Conservation (phyloP, 2,888 invertebrate species). For the Diarsia brunnea region DNA sequence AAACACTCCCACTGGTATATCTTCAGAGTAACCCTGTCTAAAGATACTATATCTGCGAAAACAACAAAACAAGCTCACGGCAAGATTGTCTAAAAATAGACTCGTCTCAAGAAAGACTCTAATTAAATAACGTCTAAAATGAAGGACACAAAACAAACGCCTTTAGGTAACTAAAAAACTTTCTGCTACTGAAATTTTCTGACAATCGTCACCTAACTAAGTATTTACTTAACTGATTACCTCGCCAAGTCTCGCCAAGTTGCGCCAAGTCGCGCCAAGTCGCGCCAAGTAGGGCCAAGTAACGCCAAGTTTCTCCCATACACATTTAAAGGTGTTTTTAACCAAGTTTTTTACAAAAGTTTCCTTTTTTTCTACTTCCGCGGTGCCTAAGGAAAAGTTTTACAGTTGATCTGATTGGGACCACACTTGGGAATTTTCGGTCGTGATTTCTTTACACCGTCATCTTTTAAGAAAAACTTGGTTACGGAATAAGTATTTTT, state of each 20-base stretch:
- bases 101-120: conserved; percentile 10
- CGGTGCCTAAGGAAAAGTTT: conserved; percentile 57
- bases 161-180: conserved; percentile 53
- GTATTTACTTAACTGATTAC: conserved; percentile 69
- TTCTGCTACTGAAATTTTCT: conserved; percentile 42
- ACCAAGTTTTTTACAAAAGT: conserved; percentile 51
- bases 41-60: not conserved
- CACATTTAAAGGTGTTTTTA: conserved; percentile 63
- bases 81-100: conserved; percentile 30
- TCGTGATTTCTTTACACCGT: conserved; percentile 58
- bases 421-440: conserved; percentile 55
- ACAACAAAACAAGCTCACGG: conserved; percentile 4
- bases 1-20: not conserved
- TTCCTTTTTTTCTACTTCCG: conserved; percentile 50
- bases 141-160: conserved; percentile 52
- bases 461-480: conserved; percentile 61
- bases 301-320: conserved; percentile 53
- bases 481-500: conserved; percentile 53
- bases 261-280: conserved; percentile 51
- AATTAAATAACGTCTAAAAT: conserved; percentile 47
- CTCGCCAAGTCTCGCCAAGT: conserved; percentile 50
- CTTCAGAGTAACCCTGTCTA: no score
- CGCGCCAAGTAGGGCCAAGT: conserved; percentile 46
- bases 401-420: conserved; percentile 62
- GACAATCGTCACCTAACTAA: conserved; percentile 67